Conservation (phyloP, 2,888 invertebrate genomes). For the Acrobasis consociella region DNA sequence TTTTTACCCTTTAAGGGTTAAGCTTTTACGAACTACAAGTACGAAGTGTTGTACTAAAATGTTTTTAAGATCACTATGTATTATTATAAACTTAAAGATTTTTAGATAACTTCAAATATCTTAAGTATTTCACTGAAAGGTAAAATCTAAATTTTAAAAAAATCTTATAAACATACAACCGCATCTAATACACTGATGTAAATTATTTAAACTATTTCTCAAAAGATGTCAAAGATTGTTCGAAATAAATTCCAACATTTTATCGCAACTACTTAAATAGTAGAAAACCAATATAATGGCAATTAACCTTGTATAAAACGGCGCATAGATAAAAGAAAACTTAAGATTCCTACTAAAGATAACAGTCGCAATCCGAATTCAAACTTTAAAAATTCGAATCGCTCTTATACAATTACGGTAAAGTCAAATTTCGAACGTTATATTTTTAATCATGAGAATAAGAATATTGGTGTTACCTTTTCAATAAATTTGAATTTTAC, state of each 20-base stretch:
- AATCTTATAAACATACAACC: not conserved
- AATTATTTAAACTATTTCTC: slow-evolving; percentile 2
- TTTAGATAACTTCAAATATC: not conserved
- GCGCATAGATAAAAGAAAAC: slow-evolving; percentile 27
- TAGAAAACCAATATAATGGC: slow-evolving; percentile 23
- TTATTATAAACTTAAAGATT: no score
- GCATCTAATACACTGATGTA: not conserved
- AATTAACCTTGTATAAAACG: slow-evolving; percentile 28
- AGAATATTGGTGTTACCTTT: slow-evolving; percentile 12
- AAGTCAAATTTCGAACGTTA: slow-evolving; percentile 15
- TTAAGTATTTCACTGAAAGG: not conserved
- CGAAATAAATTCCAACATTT: slow-evolving; percentile 23
- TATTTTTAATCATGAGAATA: not conserved
- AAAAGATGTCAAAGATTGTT: slow-evolving; percentile 19
- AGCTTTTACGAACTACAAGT: no score
- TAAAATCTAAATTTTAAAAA: not conserved
- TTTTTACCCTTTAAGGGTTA: no score
- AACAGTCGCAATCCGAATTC: not conserved
- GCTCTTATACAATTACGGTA: not conserved
- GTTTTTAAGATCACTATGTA: no score
- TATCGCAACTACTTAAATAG: slow-evolving; percentile 19
- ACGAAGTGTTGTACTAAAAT: no score
- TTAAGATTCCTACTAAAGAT: slow-evolving; percentile 25
- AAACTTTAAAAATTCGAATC: not conserved
- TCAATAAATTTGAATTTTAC: slow-evolving; percentile 20